phyloP scores from a whole-genome alignment of 1,140 invertebrate species.

The Colletes gigas region DNA sequence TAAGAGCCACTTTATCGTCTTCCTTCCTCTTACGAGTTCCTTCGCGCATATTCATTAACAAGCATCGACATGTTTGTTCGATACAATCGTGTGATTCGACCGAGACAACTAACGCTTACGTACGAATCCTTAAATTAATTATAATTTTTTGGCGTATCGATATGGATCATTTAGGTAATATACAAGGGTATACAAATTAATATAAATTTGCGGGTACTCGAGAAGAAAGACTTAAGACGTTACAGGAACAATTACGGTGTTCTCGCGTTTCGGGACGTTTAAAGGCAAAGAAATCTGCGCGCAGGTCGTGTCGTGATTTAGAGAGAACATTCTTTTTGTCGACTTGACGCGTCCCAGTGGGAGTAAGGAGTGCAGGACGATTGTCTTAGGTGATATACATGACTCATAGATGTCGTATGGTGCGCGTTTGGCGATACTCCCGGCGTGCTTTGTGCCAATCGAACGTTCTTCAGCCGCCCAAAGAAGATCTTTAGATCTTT shows the following conservation, averaged over 20 bases:
- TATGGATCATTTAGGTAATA: background rate
- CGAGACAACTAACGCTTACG: background rate
- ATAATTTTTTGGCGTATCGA: background rate
- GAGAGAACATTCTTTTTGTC: background rate
- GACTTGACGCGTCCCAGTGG: background rate
- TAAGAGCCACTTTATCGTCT: conserved; percentile 27
- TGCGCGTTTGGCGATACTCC: no score
- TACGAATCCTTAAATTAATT: background rate
- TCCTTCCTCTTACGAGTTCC: conserved; percentile 13
- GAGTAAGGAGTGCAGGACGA: background rate
- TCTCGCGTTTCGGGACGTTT: conserved; percentile 16
- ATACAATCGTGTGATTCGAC: no score
- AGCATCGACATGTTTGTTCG: no score
- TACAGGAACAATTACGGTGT: background rate
- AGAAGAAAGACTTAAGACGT: background rate
- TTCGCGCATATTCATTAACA: background rate
- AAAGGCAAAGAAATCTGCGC: conserved; percentile 8
- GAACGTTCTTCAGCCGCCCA: conserved; percentile 6
- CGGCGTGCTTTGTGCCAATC: conserved; percentile 42
- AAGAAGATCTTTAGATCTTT: background rate
- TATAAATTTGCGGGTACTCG: background rate
- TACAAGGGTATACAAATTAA: background rate
- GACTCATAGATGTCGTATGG: background rate
- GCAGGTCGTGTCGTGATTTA: conserved; percentile 33
- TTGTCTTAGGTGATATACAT: background rate